Evolutionary conservation across 2,113 vertebrate species (phyloP), one percentile per base, ranked within the genome.

Genomic region (Laticauda laticaudata): DNA sequence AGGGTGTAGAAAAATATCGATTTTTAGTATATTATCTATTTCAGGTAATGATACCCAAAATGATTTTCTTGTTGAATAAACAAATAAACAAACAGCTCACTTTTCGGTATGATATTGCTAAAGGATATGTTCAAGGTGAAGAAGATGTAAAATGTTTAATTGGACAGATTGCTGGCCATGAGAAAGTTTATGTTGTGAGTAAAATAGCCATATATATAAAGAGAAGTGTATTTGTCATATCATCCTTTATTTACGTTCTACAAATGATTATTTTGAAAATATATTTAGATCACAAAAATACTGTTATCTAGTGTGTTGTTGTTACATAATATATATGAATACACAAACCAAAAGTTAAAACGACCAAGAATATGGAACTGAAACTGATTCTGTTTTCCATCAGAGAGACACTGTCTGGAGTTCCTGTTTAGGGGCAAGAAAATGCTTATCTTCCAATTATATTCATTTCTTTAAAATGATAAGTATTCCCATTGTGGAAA

Each of bases 121-220:
- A 98, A 95, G 97, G 97, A 39, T 97, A 97, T 91, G 90, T 97
- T 51, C 96, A 97, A 93, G 97, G 97, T 24, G 97, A 97, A 95
- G 92, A 94, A 89, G 96, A 97, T 55, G 91, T 96, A 81, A 93
- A 96, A 91, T 96, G 95, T 91, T 92, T 97, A 94, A 96, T 97
- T 53, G 95, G 96, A 87, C 94, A 96, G 59, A 97, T 98, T 93
- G 93, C 96, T 96, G 95, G 92, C 92, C 95, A 97, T 89, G 95
- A 96, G 48, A 93, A 95, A 53, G 88, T 95, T 93, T 95, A 96
- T 88, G n/a, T 95, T 95, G 97, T 97, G 21, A 97, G 96, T 64
- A 87, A 93, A 95, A 57, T 18, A 29, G 91, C 10, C 5, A 45
- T 29, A 24, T 48, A 85, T 86, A 34, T 69, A 89, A 64, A 34